Conservation (phyloP, 2,888 invertebrate species). For the Calliopum simillimum region DNA sequence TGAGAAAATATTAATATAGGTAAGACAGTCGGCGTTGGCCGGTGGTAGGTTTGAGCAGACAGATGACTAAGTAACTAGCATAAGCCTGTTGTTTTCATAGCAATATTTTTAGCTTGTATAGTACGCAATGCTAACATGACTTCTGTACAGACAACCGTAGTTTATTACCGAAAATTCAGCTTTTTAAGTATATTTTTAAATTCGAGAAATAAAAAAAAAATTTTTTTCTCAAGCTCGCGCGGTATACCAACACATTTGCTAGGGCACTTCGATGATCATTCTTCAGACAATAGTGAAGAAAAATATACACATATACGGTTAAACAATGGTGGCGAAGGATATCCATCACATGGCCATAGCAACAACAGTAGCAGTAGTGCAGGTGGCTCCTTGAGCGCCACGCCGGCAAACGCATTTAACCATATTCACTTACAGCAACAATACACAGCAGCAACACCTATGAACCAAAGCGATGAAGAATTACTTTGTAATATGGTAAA, state of each 20-base stretch:
- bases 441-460: background rate
- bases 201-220: background rate
- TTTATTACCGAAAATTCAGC: background rate
- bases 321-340: slow-evolving; percentile 5
- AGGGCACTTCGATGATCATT: slow-evolving; percentile 61
- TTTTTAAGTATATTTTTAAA: background rate
- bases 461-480: slow-evolving; percentile 41
- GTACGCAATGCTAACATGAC: no score
- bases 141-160: no score
- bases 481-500: slow-evolving; percentile 46
- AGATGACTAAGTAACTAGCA: no score
- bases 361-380: background rate
- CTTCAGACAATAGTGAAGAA: slow-evolving; percentile 59
- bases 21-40: no score
- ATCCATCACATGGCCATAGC: background rate
- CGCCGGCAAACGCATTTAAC: slow-evolving; percentile 15
- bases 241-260: slow-evolving; percentile 70
- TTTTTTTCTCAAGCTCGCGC: slow-evolving; percentile 47
- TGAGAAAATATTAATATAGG: no score
- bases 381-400: background rate
- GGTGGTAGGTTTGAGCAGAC: no score
- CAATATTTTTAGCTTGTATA: no score
- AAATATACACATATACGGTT: slow-evolving; percentile 37
- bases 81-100: no score
- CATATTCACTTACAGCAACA: background rate